Evolutionary conservation across 2,113 vertebrate species (phyloP), one percentile per base, ranked within the genome.

Genomic region (Paraplagusia blochii): DNA sequence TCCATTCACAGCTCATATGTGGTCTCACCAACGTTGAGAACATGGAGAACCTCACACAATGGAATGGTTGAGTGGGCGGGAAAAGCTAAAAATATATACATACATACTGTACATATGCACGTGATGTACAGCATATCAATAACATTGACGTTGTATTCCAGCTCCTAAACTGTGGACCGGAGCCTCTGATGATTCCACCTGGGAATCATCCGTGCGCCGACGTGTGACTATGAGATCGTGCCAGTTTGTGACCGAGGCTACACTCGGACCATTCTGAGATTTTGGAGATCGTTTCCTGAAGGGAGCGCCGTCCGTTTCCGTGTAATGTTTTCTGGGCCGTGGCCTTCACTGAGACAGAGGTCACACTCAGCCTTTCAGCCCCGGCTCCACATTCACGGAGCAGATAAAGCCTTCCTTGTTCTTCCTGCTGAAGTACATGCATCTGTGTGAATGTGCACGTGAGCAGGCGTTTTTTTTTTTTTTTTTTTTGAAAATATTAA

Each of bases 251-350:
- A 4, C n/a, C n/a, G n/a, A n/a, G n/a, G 22, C 22, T 29, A 29
- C 22, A 29, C 22, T 29, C 22, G 22, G 22, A 29, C 22, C 59
- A 53, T 33, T 51, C 49, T 39, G 63, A 53, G 54, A 51, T 45
- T 9, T 43, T 55, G 35, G 13, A 46, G 72, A 75, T 78, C 59
- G 76, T 77, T 82, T 76, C 71, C 62, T 64, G 47, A 72, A 79
- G 67, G 53, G 50, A 64, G 68, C 69, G 77, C 70, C 68, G 79
- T 72, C 48, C 68, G 35, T 51, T 69, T 74, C 74, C 63, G 75
- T 59, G 69, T 81, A 82, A 87, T 88, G 82, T 86, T 82, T 76
- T 55, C 57, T 48, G 62, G 75, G 82, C 79, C 61, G 74, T 80
- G 70, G 75, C 84, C 81, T 75, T 81, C 85, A 71, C 78, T 74